phyloP scores from a whole-genome alignment of 2,797 vertebrate species.

The Sus cebifrons region DNA sequence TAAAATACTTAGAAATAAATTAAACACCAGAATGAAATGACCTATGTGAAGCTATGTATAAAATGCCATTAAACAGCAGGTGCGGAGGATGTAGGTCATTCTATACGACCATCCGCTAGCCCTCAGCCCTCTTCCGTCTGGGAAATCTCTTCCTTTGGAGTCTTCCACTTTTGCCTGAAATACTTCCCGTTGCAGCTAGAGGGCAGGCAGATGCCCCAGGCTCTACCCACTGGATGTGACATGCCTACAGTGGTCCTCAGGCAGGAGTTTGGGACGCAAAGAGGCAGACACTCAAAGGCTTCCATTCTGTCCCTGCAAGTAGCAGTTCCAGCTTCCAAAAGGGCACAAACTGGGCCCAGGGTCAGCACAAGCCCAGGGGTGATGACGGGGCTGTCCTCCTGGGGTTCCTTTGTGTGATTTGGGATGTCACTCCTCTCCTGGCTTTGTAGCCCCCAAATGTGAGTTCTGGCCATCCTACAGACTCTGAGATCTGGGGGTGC shows the following conservation, averaged over 20 bases:
- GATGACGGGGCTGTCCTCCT: not conserved
- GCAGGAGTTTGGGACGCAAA: not conserved
- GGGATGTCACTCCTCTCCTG: not conserved
- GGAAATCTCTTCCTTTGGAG: not conserved
- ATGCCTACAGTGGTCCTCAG: not conserved
- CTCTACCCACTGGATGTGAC: not conserved
- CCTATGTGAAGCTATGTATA: not conserved
- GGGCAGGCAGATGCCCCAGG: not conserved
- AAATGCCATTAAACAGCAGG: not conserved
- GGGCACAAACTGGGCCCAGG: not conserved
- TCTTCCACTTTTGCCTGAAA: not conserved
- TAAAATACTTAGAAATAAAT: not conserved
- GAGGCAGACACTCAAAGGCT: not conserved
- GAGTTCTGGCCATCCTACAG: not conserved
- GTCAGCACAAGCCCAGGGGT: too few relatives aligned
- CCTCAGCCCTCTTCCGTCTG: not conserved
- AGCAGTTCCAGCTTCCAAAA: not conserved
- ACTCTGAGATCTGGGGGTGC: not conserved
- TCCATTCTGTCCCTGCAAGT: not conserved
- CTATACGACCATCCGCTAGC: too few relatives aligned
- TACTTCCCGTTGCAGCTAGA: not conserved
- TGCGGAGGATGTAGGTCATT: not conserved
- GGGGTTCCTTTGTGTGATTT: not conserved
- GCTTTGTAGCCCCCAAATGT: not conserved
- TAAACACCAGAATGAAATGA: not conserved